These are phyloP conservation scores for Phataginus tricuspis DNA, from an alignment of 2,797 vertebrate genomes.

Conservation along the genomic window DNA sequence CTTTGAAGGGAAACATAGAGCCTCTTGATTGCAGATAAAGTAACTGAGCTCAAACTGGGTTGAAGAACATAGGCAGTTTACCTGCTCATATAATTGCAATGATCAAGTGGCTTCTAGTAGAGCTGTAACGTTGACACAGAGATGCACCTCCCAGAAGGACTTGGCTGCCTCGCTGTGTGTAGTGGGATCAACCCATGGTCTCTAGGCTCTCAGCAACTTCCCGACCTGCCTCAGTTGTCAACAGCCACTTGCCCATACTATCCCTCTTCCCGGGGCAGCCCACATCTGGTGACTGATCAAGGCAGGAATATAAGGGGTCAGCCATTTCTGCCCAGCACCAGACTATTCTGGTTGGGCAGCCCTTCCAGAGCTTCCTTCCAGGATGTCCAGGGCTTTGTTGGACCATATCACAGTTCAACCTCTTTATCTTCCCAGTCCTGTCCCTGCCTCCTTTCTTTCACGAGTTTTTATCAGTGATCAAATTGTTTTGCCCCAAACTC, in stretches of 20 bases:
- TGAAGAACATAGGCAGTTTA: not conserved
- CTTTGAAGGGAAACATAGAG: not conserved
- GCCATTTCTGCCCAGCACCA: not conserved
- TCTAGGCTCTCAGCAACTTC: not conserved
- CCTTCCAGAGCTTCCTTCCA: not conserved
- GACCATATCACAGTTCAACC: not conserved
- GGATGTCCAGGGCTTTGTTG: not conserved
- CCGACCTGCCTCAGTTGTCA: not conserved
- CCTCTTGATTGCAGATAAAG: not conserved
- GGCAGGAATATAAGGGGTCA: rapidly evolving
- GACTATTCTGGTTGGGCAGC: not conserved
- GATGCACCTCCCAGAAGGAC: no score
- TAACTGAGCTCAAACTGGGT: not conserved
- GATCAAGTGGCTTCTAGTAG: no score
- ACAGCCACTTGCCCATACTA: not conserved
- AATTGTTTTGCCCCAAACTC: not conserved
- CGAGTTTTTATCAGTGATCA: not conserved
- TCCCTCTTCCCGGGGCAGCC: not conserved
- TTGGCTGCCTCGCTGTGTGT: rapidly evolving
- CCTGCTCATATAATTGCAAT: not conserved
- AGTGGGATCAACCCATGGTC: not conserved
- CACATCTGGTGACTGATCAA: not conserved
- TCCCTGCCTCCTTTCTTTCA: not conserved
- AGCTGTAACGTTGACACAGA: not conserved
- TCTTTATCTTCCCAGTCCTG: not conserved